Base-by-base conservation (phyloP, 2,797 vertebrate species). In the Eospalax fontanierii region DNA sequence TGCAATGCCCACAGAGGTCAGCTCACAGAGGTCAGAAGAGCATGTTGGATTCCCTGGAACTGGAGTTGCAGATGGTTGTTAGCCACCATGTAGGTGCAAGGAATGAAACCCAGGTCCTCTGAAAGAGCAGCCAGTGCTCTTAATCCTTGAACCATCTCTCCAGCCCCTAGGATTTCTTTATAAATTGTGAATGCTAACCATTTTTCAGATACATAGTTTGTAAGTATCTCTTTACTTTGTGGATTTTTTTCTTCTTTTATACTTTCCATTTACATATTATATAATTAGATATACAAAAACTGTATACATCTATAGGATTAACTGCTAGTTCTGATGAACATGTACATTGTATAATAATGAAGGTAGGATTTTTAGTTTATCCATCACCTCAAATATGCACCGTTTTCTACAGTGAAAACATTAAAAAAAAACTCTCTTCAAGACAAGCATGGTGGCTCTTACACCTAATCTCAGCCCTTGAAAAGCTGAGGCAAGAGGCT, bases 181-280 rank as follows among this genome's bases (percentile, higher is more conserved):
- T 28, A 78, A 71, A 10, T 78, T 40, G 71, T 95, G 54, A 71
- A 71, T 89, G 18, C 59, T 78, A 83, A 76, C 2, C 43, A 43
- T 19, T 79, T 74, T 66, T 65, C 30, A 59, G 30, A 46, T 73
- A 73, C 1, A 38, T 46, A 26, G 61, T 66, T 74, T 65, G 18
- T 4, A 92, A 92, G n/a, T 50, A 46, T 88, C 65, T 78, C 22
- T 83, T 26, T 33, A 78, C 73, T 65, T 82, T 92, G 9, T 50
- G 5, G 6, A 26, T 61, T 57, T 22, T 79, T 79, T 54, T 15
- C 50, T 11, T 54, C 50, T 54, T n/a, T 66, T 15, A 28, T 33
- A 46, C n/a, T 83, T 33, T 2, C 1, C 50, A 35, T 24, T 85
- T n/a, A n/a, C n/a, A n/a, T n/a, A n/a, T n/a, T n/a, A n/a, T n/a